Base-by-base conservation (phyloP, 1,140 invertebrate genomes). In the Apocrypta bakeri region DNA sequence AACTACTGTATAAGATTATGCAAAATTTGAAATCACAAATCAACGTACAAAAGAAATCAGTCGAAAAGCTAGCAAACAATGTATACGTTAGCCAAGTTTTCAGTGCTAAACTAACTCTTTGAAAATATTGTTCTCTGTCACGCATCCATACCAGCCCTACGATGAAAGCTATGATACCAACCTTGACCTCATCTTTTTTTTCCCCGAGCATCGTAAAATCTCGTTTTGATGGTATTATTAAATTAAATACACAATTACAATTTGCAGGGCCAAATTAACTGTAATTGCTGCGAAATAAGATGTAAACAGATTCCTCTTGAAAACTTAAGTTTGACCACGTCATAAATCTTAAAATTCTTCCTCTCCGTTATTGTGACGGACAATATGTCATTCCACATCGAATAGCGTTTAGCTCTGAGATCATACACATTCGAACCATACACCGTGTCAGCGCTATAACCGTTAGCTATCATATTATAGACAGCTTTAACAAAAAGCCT, bases 21-120 rank as follows among this genome's bases (percentile, higher is more conserved):
- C 27, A 79, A 31, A 72, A 72, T 12, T 72, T 37, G n/a, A 72
- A 42, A 78, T 66, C 27, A 69, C 42, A 48, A 29, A n/a, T 29
- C 64, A 40, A 73, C 6, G 33, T n/a, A 61, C 14, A 17, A 29
- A 71, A 40, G 25, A 42, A 42, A 11, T 56, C 27, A 83, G 27
- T 61, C 27, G 48, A 73, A 78, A 73, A 78, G 79, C 21, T 31
- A 72, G 42, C 74, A 77, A 84, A 61, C 73, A 77, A 40, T 79
- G 69, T 78, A 83, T 79, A 73, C 78, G 66, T 64, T 74, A 56
- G 21, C 48, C 14, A 56, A n/a, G 48, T 21, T 56, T 7, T 56
- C 48, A 56, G 48, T 56, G 21, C 72, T 73, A 75, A 27, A 29
- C 73, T 42, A 73, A 25, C 71, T 42, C n/a, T 21, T n/a, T 27